These are phyloP conservation scores for Verasper variegatus DNA, from an alignment of 2,113 vertebrate species.

Conservation along the genomic window DNA sequence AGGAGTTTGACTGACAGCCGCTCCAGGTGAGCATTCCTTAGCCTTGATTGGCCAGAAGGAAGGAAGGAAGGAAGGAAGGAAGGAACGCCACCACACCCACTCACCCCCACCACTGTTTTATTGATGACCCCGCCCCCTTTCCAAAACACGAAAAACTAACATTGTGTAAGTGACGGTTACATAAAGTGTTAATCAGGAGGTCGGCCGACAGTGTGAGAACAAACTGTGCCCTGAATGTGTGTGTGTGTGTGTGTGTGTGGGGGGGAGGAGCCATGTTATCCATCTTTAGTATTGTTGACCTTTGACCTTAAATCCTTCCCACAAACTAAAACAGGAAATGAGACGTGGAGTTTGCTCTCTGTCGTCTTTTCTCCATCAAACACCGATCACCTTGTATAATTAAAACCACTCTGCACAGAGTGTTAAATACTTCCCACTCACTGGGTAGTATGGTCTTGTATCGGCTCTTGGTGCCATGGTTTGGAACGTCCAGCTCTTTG, in stretches of 20 bases:
- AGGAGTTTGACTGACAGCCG: constrained; percentile 56
- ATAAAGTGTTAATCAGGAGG: constrained; percentile 55
- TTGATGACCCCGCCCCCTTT: constrained; percentile 35
- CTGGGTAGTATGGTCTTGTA: constrained; percentile 98
- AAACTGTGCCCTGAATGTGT: constrained; percentile 35
- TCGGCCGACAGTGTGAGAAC: constrained; percentile 46
- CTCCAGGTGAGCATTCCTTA: constrained; percentile 52
- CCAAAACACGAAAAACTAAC: constrained; percentile 20
- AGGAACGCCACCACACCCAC: constrained; percentile 12
- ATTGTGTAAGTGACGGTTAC: constrained; percentile 38
- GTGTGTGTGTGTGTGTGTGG: constrained; percentile 18
- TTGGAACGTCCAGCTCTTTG: constrained; percentile 93
- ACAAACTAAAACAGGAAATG: constrained; percentile 49
- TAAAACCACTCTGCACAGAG: background rate
- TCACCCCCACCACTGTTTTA: background rate
- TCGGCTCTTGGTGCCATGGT: constrained; percentile 95
- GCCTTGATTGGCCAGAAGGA: constrained; percentile 70
- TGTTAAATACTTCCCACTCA: constrained; percentile 79
- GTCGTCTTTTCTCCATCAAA: no score
- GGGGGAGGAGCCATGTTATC: background rate
- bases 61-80: constrained; percentile 53
- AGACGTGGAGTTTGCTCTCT: background rate
- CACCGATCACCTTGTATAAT: no score
- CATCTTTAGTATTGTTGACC: constrained; percentile 42
- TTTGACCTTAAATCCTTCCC: constrained; percentile 39